Percentiles rank a stretch among this genome's conserved stretches.
Conservation (phyloP, 1,140 invertebrate species). For the Xylocopa sonorina region DNA sequence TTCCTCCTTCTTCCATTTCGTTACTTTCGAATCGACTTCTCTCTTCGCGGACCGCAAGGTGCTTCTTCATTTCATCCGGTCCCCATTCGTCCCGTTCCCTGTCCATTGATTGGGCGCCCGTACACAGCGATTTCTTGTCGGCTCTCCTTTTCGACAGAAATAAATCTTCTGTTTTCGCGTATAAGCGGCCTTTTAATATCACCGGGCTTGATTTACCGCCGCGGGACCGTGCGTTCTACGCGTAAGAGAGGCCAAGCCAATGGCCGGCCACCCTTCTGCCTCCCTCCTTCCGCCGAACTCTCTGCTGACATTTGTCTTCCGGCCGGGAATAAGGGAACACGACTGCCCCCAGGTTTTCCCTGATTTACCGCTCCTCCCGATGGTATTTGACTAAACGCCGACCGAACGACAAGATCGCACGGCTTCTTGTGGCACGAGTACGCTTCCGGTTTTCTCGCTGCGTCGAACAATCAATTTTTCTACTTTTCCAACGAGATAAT, state of each 20-base stretch:
- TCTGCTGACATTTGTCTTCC: slow-evolving; percentile 78
- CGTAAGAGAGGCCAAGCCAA: slow-evolving; percentile 61
- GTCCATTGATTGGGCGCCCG: slow-evolving; percentile 44
- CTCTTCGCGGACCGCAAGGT: neutral
- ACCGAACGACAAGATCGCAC: slow-evolving; percentile 16
- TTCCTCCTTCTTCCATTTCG: slow-evolving; percentile 4
- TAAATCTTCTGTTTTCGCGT: slow-evolving; percentile 80
- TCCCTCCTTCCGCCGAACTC: slow-evolving; percentile 30
- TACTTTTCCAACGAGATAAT: neutral
- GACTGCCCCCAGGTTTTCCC: slow-evolving; percentile 67
- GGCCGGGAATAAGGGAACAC: slow-evolving; percentile 63
- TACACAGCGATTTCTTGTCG: slow-evolving; percentile 47
- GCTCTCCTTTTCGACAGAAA: slow-evolving; percentile 60
- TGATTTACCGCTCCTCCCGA: slow-evolving; percentile 74
- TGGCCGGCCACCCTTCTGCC: too few relatives aligned
- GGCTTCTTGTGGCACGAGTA: neutral
- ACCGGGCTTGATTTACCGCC: slow-evolving; percentile 79
- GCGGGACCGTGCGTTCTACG: slow-evolving; percentile 70
- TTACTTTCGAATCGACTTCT: slow-evolving; percentile 25
- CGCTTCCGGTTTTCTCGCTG: neutral
- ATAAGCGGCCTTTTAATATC: slow-evolving; percentile 81
- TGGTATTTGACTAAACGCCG: slow-evolving; percentile 78
- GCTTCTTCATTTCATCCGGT: slow-evolving; percentile 6
- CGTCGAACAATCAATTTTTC: neutral
- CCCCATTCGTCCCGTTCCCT: neutral